These are phyloP conservation scores for Meteorus sp. DNA, from an alignment of 1,140 invertebrate species.

Conservation along the genomic window DNA sequence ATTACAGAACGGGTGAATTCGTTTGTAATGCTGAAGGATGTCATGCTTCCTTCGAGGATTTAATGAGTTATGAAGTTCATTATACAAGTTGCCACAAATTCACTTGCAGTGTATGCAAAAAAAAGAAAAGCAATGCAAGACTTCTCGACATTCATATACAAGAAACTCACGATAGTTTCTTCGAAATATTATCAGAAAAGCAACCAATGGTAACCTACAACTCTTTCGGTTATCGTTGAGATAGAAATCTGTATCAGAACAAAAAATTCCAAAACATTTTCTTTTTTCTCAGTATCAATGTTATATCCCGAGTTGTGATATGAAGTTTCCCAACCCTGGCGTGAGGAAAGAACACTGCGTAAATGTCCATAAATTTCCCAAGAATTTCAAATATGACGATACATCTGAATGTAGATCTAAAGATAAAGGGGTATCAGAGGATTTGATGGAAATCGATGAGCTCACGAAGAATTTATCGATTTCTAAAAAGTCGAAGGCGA, in stretches of 20 bases:
- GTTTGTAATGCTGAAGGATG: slow-evolving; percentile 53
- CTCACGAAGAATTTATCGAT: not conserved
- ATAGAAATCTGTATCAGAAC: slow-evolving; percentile 1
- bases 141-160: slow-evolving; percentile 71
- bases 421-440: slow-evolving; percentile 26
- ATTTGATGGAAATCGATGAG: slow-evolving; percentile 36
- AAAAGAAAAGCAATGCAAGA: slow-evolving; percentile 64
- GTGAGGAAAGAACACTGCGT: slow-evolving; percentile 67
- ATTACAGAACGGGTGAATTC: slow-evolving; percentile 52
- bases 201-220: slow-evolving; percentile 66
- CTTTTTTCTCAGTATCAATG: slow-evolving; percentile 64
- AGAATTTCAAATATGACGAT: slow-evolving; percentile 65
- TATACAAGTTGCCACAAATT: slow-evolving; percentile 59
- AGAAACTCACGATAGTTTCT: slow-evolving; percentile 72
- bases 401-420: slow-evolving; percentile 27
- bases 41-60: slow-evolving; percentile 46
- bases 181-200: slow-evolving; percentile 63
- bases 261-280: slow-evolving; percentile 28
- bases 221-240: not conserved
- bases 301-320: slow-evolving; percentile 66
- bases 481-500: slow-evolving; percentile 16
- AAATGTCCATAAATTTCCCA: slow-evolving; percentile 65
- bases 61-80: slow-evolving; percentile 58
- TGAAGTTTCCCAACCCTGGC: slow-evolving; percentile 59
- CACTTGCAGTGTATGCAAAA: slow-evolving; percentile 62